Evolutionary conservation across 2,797 vertebrate species (phyloP).

Genomic region (Eospalax fontanierii): DNA sequence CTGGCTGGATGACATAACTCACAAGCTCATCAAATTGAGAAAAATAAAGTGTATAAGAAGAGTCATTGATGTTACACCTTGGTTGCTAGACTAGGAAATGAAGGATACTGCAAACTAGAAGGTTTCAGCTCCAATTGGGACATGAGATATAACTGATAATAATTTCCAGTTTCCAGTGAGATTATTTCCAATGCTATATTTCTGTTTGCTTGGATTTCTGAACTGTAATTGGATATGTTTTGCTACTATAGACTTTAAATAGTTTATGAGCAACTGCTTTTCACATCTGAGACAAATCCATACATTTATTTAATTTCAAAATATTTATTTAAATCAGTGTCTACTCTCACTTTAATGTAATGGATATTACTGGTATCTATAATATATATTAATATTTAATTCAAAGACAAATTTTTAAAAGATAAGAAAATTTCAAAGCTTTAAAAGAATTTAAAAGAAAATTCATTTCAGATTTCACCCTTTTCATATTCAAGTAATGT

Average conservation of each 20-base stretch:
- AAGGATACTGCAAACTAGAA: fast-evolving
- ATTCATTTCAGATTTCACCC: neutral
- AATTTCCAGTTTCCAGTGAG: neutral
- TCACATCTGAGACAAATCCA: neutral
- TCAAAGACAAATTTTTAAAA: neutral
- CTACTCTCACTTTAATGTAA: neutral
- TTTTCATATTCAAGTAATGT: neutral
- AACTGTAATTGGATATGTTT: too few species aligned
- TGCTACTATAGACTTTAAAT: neutral
- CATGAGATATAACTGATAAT: neutral
- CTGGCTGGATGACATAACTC: too few species aligned
- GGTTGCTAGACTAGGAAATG: neutral
- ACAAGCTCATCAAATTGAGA: neutral
- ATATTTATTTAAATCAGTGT: neutral
- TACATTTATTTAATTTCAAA: neutral
- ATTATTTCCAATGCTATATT: neutral
- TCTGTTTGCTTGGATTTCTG: neutral
- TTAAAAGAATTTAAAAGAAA: neutral
- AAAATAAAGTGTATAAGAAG: neutral
- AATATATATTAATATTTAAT: neutral
- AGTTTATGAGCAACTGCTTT: neutral
- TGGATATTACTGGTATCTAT: neutral
- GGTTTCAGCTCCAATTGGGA: neutral
- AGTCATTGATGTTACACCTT: neutral
- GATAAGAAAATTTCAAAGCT: neutral